phyloP scores from a whole-genome alignment of 92 coral and sea anemone species.

The Porites lobata region DNA sequence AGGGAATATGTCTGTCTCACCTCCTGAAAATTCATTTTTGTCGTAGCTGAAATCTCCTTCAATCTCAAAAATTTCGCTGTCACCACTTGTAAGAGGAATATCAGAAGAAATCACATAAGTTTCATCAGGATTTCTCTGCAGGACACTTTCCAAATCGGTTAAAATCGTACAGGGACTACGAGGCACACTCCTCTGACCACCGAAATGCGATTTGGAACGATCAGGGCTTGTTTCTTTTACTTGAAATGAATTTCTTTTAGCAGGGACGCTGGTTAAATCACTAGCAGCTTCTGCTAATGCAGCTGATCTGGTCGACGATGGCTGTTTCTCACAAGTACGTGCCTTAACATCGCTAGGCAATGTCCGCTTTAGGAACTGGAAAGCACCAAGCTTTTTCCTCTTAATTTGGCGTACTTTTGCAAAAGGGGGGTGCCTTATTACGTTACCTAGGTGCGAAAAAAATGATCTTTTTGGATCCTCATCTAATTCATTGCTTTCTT shows the following conservation, averaged over 20 bases:
- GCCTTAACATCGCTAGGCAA: not conserved
- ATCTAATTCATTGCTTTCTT: not conserved
- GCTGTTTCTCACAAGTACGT: conserved; percentile 1
- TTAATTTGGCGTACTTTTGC: not conserved
- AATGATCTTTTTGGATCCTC: not conserved
- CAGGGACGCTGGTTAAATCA: conserved; percentile 2
- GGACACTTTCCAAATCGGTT: not conserved
- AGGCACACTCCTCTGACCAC: conserved; percentile 1
- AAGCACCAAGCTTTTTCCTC: not conserved
- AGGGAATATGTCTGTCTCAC: conserved; percentile 10
- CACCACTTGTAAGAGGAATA: not conserved
- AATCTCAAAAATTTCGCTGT: conserved; percentile 4
- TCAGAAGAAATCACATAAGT: not conserved
- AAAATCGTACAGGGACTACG: not conserved
- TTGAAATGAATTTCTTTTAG: conserved; percentile 2
- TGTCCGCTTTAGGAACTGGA: not conserved
- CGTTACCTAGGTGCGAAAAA: not conserved
- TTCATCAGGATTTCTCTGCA: not conserved
- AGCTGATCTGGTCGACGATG: not conserved
- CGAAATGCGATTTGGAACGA: not conserved
- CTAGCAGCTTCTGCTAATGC: not conserved
- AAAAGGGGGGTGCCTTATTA: not conserved
- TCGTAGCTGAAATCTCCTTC: conserved; percentile 2
- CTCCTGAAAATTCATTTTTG: conserved; percentile 7
- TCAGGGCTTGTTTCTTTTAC: conserved; percentile 8